Base-by-base conservation (phyloP, 1,140 invertebrate species). In the Lepidurus packardi region DNA sequence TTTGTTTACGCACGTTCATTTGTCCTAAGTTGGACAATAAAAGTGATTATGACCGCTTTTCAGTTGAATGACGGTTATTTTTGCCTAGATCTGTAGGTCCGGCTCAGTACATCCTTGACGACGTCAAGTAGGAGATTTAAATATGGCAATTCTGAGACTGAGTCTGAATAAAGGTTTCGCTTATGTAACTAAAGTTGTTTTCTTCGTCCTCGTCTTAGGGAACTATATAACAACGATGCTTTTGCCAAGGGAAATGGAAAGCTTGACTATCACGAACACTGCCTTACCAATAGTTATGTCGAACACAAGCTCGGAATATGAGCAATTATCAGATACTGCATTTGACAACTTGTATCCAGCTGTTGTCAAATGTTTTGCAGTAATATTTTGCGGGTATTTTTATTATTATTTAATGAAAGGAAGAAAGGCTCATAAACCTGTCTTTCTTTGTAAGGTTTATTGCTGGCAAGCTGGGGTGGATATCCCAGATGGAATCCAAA, bases 341-440 rank as follows among this genome's bases (percentile, higher is more conserved):
- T 89, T 92, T 81, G 92, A 95, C 81, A 93, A 94, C 84, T 88
- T 97, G 7, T 96, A 94, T 85, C 92, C 94, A 80, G 95, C 95
- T 13, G 85, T 98, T 45, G 88, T 95, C 77, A 91, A 97, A 87
- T 97, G 94, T 85, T 97, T 97, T 87, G 92, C 89, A 73, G 92
- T 97, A 76, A 97, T 97, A 81, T 85, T 96, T 79, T 92, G 92
- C 83, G 94, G 94, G 92, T 95, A 87, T 74, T 21, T 73, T 24
- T n/a, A 44, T 43, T 7, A 16, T 24, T 44, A 9, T 16, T 34
- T 21, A 76, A 24, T 34, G 5, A 16, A 76, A 42, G 73, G 43
- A 9, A 53, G 43, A 65, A 43, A 41, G 76, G 44, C 11, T 78
- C 45, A 34, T 7, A 34, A 42, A 25, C 8, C 73, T 45, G 53